Evolutionary conservation across 2,888 invertebrate genomes (phyloP), one percentile per base, ranked within the genome.

Genomic region (Orthosia gothica): DNA sequence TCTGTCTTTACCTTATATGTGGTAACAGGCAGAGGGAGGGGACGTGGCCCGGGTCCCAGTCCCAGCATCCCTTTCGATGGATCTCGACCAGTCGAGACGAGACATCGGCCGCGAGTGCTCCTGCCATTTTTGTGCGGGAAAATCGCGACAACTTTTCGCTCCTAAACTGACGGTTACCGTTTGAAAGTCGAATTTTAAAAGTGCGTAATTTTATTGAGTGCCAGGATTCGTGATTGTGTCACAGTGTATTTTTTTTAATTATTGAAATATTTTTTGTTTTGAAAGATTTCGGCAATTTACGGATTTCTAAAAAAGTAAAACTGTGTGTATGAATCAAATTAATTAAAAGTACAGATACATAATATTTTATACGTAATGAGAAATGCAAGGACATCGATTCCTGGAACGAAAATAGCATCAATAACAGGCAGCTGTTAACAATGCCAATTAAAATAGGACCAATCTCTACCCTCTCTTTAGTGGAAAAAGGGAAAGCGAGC

Each of bases 111-210:
- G 81, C 71, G 87, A 64, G 58, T 45, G 52, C 79, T 80, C 84
- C 70, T 83, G 84, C 80, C 70, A 71, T 75, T 85, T 76, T 81
- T 71, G 70, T 87, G 71, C 79, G 79, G 76, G 83, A 85, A 82
- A 82, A 55, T 79, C 89, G 88, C 91, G 88, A 72, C 83, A 92
- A 91, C 87, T 91, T 91, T 88, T 78, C 87, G 88, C 82, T 85
- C 72, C 86, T 82, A 85, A 59, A 40, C 58, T 73, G 26, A 26
- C 81, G 58, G 79, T 79, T 82, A 50, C 11, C 23, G 23, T 87
- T 84, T 66, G 72, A 57, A 78, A 63, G 79, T 86, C 50, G 70
- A 87, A 77, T 66, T 70, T 64, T n/a, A 63, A 23, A 54, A 72
- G 79, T 71, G 85, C 5, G 40, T 68, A 18, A 9, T 61, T 81